These are phyloP conservation scores for Aspiorhynchus laticeps DNA, from an alignment of 2,113 vertebrate species.

Conservation along the genomic window DNA sequence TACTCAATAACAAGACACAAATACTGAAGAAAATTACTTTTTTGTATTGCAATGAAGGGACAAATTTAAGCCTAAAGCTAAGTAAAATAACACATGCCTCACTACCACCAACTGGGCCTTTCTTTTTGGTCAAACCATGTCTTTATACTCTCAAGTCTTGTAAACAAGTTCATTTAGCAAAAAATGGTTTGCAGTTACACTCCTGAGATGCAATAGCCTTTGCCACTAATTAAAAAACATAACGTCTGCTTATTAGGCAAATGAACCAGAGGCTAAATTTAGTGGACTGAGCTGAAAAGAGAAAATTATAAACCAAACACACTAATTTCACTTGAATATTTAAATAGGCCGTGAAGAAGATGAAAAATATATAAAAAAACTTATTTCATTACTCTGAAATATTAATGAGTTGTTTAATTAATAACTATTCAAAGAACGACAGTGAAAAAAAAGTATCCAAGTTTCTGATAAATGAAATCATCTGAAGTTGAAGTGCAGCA, in stretches of 20 bases:
- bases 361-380: slow-evolving; percentile 1
- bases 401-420: slow-evolving; percentile 9
- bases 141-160: slow-evolving; percentile 13
- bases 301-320: slow-evolving; percentile 38
- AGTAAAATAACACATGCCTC: neutral
- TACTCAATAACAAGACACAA: neutral
- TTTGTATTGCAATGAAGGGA: neutral
- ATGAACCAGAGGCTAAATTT: slow-evolving; percentile 19
- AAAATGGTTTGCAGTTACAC: slow-evolving; percentile 22
- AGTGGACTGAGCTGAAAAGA: slow-evolving; percentile 38
- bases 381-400: slow-evolving; percentile 7
- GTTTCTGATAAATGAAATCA: neutral
- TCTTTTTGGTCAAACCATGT: neutral
- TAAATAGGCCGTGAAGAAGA: neutral
- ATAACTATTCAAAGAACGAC: slow-evolving; percentile 3
- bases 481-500: neutral
- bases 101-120: neutral
- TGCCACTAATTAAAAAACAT: slow-evolving; percentile 48
- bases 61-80: neutral
- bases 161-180: slow-evolving; percentile 41
- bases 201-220: slow-evolving; percentile 28
- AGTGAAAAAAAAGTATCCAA: neutral
- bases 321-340: slow-evolving; percentile 21
- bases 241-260: slow-evolving; percentile 42
- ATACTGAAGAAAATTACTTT: neutral